A percentile compares a stretch with the other conserved stretches of the same genome.
phyloP scores from a whole-genome alignment of 2,888 invertebrate species.

The Drosophila trichaetosa region DNA sequence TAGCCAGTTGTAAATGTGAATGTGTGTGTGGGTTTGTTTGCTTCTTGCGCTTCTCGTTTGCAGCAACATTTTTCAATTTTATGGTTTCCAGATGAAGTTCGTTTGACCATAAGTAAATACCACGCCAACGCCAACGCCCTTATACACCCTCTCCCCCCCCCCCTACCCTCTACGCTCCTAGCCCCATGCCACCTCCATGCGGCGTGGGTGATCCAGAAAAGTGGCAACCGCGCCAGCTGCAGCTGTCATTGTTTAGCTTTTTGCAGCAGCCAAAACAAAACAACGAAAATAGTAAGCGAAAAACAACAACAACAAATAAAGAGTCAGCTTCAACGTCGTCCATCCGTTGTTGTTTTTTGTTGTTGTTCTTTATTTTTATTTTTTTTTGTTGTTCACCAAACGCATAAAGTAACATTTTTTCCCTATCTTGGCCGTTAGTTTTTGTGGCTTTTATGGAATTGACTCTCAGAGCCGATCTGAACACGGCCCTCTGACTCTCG shows the following conservation, averaged over 20 bases:
- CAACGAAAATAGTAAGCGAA: constrained; percentile 2
- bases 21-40: constrained; percentile 17
- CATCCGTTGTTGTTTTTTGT: constrained; percentile 29
- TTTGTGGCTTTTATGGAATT: constrained; percentile 38
- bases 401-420: constrained; percentile 67
- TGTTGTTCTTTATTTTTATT: neutral
- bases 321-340: constrained; percentile 33
- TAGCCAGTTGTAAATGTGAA: constrained; percentile 9
- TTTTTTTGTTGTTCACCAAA: constrained; percentile 18
- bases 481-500: constrained; percentile 32
- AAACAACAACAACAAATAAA: constrained; percentile 14
- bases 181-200: neutral
- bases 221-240: constrained; percentile 66
- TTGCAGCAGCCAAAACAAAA: constrained; percentile 45
- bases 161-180: neutral
- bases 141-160: neutral
- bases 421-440: constrained; percentile 27
- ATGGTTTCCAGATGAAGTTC: constrained; percentile 83
- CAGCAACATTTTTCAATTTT: constrained; percentile 82
- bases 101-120: constrained; percentile 80
- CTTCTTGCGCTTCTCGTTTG: constrained; percentile 41
- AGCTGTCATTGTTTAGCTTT: constrained; percentile 75
- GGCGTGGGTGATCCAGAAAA: constrained; percentile 22
- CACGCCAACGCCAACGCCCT: constrained; percentile 30
- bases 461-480: constrained; percentile 30